A percentile compares a stretch with the other conserved stretches of the same genome.
Conservation (phyloP, 2,113 vertebrate genomes). For the Globicephala melas region DNA sequence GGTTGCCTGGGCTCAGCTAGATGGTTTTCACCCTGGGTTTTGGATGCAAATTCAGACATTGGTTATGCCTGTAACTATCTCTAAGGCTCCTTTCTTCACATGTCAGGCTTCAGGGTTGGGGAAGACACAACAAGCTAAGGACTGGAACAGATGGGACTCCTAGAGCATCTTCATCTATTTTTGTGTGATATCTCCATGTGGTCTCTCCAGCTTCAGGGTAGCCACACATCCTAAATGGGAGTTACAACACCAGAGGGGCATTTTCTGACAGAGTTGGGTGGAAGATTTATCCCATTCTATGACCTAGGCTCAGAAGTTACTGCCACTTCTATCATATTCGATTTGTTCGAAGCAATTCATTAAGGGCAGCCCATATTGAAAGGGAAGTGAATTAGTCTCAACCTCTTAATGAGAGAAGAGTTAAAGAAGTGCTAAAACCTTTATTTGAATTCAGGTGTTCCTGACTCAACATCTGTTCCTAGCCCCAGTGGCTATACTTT, state of each 20-base stretch:
- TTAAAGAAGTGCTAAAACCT: background rate
- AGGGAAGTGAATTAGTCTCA: background rate
- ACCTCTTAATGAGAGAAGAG: background rate
- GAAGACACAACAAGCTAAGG: background rate
- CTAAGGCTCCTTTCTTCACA: background rate
- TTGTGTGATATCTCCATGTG: background rate
- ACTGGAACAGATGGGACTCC: background rate
- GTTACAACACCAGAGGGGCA: background rate
- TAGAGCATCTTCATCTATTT: background rate
- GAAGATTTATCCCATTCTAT: accelerated
- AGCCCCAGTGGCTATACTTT: background rate
- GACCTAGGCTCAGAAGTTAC: background rate
- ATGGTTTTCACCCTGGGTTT: background rate
- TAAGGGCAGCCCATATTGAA: background rate
- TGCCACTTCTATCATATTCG: background rate
- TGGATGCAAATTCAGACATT: background rate
- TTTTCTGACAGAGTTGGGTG: background rate
- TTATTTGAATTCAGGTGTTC: background rate
- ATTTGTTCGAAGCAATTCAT: background rate
- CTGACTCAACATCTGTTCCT: background rate
- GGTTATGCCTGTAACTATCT: background rate
- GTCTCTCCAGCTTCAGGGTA: background rate
- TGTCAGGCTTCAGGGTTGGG: accelerated
- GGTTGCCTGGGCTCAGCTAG: background rate
- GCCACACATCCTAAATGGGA: accelerated